A percentile compares a stretch with the other conserved stretches of the same genome.
Evolutionary conservation across 2,797 vertebrate species (phyloP).

Genomic region (Thripadectes ignobilis): DNA sequence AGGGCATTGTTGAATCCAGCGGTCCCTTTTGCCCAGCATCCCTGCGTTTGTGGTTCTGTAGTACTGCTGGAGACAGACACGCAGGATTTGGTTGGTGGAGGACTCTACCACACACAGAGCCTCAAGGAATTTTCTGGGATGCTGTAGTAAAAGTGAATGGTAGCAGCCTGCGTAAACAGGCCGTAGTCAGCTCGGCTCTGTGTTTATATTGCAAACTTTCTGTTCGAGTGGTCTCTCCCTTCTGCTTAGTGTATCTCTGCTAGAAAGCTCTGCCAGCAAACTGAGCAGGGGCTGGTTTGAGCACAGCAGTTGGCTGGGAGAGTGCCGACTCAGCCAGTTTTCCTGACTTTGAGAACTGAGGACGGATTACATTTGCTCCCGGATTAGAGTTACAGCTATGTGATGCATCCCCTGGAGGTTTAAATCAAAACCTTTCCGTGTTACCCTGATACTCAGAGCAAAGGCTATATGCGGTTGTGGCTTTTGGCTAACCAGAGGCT

Average conservation of each 20-base stretch:
- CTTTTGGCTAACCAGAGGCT: not conserved
- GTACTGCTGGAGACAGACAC: not conserved
- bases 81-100: not conserved
- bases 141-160: not conserved
- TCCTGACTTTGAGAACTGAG: not conserved
- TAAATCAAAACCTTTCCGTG: not conserved
- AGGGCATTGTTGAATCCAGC: not conserved
- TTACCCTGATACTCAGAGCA: not conserved
- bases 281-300: not conserved
- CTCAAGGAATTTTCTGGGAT: not conserved
- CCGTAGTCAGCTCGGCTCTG: not conserved
- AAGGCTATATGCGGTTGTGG: not conserved
- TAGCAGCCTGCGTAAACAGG: not conserved
- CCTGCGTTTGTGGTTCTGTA: not conserved
- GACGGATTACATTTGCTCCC: not conserved
- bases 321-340: not conserved
- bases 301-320: not conserved
- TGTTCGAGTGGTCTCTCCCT: not conserved
- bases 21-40: rapidly evolving
- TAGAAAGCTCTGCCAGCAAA: not conserved
- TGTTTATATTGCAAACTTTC: not conserved
- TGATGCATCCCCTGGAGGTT: slow-evolving; percentile 1
- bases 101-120: not conserved
- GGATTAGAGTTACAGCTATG: slow-evolving; percentile 27
- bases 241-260: not conserved